phyloP scores from a whole-genome alignment of 2,113 vertebrate genomes.

The Accipiter cooperii region DNA sequence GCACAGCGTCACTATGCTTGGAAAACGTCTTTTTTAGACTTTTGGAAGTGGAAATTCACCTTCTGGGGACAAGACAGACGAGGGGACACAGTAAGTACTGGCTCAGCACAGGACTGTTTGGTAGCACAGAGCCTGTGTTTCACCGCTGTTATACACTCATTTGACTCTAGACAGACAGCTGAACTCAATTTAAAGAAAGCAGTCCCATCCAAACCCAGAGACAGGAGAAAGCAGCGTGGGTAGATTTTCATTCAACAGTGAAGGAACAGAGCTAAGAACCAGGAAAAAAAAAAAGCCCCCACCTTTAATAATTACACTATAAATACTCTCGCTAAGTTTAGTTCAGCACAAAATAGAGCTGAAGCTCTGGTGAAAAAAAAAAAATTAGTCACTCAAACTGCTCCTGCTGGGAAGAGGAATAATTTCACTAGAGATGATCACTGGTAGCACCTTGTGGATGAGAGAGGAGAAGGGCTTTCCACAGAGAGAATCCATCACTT shows the following conservation, averaged over 20 bases:
- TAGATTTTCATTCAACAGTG: background rate
- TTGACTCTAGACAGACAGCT: background rate
- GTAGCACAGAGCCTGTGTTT: background rate
- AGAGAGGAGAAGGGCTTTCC: background rate
- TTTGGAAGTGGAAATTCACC: background rate
- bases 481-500: background rate
- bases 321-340: background rate
- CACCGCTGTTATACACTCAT: background rate
- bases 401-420: background rate
- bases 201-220: background rate
- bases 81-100: background rate
- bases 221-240: background rate
- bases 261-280: background rate
- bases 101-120: too few species aligned
- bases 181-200: too few species aligned
- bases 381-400: background rate
- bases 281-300: background rate
- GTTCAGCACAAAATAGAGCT: background rate
- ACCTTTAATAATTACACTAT: background rate
- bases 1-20: background rate
- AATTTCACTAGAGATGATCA: background rate
- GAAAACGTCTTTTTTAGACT: background rate
- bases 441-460: background rate
- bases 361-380: background rate
- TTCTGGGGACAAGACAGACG: background rate